Evolutionary conservation across 2,888 invertebrate species (phyloP), one percentile per base, ranked within the genome.

Genomic region (Drosophila borborema): DNA sequence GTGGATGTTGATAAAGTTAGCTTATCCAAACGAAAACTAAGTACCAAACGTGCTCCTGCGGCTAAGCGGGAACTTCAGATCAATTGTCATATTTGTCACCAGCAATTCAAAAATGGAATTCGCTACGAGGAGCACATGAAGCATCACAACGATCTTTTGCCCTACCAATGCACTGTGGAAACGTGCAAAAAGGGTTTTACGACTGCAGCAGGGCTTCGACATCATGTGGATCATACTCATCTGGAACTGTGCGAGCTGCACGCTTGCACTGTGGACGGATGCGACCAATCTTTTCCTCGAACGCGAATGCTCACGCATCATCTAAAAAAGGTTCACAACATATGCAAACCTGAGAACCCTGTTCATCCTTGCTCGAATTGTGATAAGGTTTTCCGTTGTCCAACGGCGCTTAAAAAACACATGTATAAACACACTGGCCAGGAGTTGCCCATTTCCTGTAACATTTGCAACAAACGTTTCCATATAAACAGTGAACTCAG

Each of bases 391-490:
- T 91, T 92, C 36, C 91, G 92, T 20, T 92, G 92, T 60, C 88
- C 91, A 7, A 91, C 91, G 63, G 92, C 92, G 2, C 82, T 92
- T 0, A 92, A 91, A 51, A 92, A 92, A 43, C 92, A 92, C 56
- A 92, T 91, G 81, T 92, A 91, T 51, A 90, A 92, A 31, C 92
- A 92, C 61, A 92, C 90, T 10, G 92, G 92, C 14, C 86, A 92
- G 69, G 91, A 91, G 49, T 55, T 91, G 54, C 92, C 92, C 2
- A 91, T 91, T 55, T 89, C 91, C 4, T 92, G 92, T 48, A 86
- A 89, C 55, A 91, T 91, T 31, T 92, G 92, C n/a, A 86, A 84
- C 28, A 92, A 92, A 55, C 88, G 92, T 0, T 92, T 92, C 60
- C 91, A 91, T 34, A 92, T 91, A 3, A 91, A 91, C 51, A 91